Percentiles rank a stretch among this genome's conserved stretches.
These are phyloP conservation scores for Balearica regulorum DNA, from an alignment of 2,797 vertebrate species.

Conservation along the genomic window DNA sequence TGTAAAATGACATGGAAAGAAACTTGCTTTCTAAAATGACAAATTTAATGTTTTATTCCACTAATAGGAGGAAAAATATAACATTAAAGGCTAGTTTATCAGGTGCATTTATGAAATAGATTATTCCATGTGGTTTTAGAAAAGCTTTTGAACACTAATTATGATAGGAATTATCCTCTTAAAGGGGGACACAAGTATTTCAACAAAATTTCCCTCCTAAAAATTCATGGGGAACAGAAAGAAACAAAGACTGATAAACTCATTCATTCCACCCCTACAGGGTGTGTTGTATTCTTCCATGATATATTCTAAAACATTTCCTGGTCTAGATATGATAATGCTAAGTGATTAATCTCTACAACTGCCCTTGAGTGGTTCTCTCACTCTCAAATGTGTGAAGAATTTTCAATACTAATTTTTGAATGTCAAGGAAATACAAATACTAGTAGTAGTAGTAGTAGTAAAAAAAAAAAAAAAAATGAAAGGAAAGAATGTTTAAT, in stretches of 20 bases:
- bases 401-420: not conserved
- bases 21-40: not conserved
- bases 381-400: not conserved
- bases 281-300: not conserved
- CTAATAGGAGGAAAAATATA: fast-evolving
- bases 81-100: not conserved
- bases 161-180: not conserved
- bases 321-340: not conserved
- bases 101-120: not conserved
- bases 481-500: too few relatives aligned
- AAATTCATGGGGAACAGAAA: not conserved
- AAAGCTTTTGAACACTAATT: not conserved
- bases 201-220: not conserved
- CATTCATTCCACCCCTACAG: not conserved
- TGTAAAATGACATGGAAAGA: not conserved
- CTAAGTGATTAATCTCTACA: not conserved
- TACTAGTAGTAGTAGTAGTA: not conserved
- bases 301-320: not conserved
- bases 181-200: not conserved
- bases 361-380: not conserved
- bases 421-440: not conserved
- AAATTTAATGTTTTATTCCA: not conserved
- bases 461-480: too few relatives aligned
- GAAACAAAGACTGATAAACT: not conserved
- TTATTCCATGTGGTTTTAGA: not conserved